phyloP scores from a whole-genome alignment of 2,113 vertebrate genomes.

The Camelus dromedarius region DNA sequence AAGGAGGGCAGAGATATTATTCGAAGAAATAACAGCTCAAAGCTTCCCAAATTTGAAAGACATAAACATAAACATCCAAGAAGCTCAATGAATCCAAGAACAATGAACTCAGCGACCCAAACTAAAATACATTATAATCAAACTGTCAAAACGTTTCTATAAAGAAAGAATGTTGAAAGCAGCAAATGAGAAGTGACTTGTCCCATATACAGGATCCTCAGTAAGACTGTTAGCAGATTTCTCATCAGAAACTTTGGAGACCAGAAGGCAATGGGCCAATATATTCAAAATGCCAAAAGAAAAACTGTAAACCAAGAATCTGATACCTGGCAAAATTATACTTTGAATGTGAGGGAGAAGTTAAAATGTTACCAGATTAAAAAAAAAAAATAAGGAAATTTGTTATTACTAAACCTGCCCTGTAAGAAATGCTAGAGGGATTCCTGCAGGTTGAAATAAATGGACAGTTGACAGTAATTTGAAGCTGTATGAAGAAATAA shows the following conservation, averaged over 20 bases:
- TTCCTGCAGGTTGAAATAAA: background rate
- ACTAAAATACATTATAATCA: background rate
- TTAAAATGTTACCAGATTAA: background rate
- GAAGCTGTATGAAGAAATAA: background rate
- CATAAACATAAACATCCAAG: background rate
- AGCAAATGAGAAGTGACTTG: background rate
- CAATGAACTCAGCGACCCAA: background rate
- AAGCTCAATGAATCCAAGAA: background rate
- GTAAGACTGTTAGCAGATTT: background rate
- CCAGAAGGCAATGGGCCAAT: background rate
- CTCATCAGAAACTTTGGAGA: background rate
- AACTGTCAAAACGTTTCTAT: background rate
- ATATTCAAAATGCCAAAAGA: background rate
- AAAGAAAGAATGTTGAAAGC: background rate
- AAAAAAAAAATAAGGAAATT: background rate
- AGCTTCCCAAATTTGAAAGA: background rate
- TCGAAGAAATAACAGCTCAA: background rate
- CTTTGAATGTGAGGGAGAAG: background rate
- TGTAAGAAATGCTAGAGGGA: background rate
- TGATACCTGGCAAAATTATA: background rate
- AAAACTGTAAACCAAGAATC: background rate
- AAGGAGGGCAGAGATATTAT: background rate
- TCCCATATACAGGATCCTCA: background rate
- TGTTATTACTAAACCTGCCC: background rate
- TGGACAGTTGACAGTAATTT: background rate